Base-by-base conservation (phyloP, 2,888 invertebrate genomes). In the Hypsopygia costalis region DNA sequence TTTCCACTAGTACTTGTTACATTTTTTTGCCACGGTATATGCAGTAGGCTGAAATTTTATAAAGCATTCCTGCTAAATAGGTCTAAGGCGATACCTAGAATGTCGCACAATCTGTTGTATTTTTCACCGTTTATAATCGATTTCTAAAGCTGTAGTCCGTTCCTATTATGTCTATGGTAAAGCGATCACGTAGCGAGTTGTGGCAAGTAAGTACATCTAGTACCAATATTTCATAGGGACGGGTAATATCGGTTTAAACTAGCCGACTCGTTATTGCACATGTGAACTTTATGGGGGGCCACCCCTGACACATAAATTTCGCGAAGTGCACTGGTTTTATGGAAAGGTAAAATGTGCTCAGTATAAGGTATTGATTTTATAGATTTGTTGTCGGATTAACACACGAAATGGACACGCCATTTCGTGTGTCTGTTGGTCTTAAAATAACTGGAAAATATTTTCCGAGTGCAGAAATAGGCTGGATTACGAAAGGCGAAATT, bases 271-370 rank as follows among this genome's bases (percentile, higher is more conserved):
- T 74, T 79, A 75, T 75, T 77, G 82, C 82, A 74, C 80, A 81
- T 82, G 76, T 78, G 79, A 81, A 77, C 73, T 81, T 81, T 81
- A 81, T 82, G 71, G 85, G 81, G 81, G 67, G 60, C 67, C 76
- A 76, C 81, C 82, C 83, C 72, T 63, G 65, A 78, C 4, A 16
- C 77, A 86, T 83, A 86, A 82, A 87, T 85, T 81, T 77, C 61
- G 72, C 69, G 70, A 74, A 79, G 76, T 77, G 79, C 77, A 75
- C 64, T 68, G 78, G 65, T 72, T 74, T 79, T 73, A 74, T 74
- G 69, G 70, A 73, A 75, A 78, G 73, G 72, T 79, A 65, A 72
- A 76, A 74, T 68, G 69, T 67, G 64, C 65, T 50, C 59, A 65
- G 67, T 70, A 73, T 71, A 75, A 56, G 41, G 75, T 85, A 83